A percentile compares a stretch with the other conserved stretches of the same genome.
These are phyloP conservation scores for Bubo scandiacus DNA, from an alignment of 2,113 vertebrate species.

Conservation along the genomic window DNA sequence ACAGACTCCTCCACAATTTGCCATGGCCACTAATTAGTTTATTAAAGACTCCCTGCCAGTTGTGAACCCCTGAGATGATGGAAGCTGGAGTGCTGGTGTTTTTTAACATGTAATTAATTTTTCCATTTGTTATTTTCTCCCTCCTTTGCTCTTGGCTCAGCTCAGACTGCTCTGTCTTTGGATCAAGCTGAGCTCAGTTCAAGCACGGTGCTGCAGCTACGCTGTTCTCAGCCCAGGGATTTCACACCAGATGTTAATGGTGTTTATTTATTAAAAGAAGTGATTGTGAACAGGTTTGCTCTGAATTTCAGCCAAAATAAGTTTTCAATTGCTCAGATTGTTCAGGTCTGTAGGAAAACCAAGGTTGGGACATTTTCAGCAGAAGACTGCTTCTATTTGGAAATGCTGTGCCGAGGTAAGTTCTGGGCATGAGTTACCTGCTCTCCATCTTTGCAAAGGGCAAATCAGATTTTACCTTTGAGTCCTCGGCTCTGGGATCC, in stretches of 20 bases:
- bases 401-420: neutral
- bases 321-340: neutral
- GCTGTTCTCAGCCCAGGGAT: neutral
- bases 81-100: neutral
- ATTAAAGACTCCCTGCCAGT: conserved; percentile 20
- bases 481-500: neutral
- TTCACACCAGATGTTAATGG: conserved; percentile 7
- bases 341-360: neutral
- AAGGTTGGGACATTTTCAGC: neutral
- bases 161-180: neutral
- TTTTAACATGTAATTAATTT: conserved; percentile 21
- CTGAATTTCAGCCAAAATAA: conserved; percentile 11
- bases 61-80: conserved; percentile 13
- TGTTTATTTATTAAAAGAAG: neutral
- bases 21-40: conserved; percentile 22
- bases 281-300: neutral
- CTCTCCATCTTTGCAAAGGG: neutral
- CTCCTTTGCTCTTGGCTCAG: neutral
- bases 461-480: neutral
- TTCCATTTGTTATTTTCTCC: conserved; percentile 35
- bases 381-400: neutral
- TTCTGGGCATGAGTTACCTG: neutral
- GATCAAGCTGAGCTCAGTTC: neutral
- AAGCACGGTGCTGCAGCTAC: neutral
- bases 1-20: neutral